Percentiles rank a stretch among this genome's conserved stretches.
These are phyloP conservation scores for Chrysaora quinquecirrha DNA, from an alignment of 30 jellyfish, hydroid and myxozoan genomes.

Conservation along the genomic window DNA sequence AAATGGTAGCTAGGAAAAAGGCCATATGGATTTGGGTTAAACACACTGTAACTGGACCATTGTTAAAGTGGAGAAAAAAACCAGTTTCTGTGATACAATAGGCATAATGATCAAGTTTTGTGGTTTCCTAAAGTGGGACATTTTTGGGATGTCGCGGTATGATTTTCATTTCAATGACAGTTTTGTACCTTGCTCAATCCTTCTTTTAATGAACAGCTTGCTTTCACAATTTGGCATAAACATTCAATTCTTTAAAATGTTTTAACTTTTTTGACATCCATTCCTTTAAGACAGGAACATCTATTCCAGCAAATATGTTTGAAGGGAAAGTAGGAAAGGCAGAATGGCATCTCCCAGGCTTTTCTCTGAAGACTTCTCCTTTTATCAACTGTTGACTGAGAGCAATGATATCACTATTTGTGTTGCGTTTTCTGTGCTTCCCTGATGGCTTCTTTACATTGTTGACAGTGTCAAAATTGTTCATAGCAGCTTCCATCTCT, in stretches of 20 bases:
- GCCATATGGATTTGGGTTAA: constrained; percentile 2
- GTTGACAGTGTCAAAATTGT: constrained; percentile 20
- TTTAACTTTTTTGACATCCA: constrained; percentile 16
- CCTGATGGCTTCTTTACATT: constrained; percentile 36
- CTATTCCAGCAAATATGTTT: constrained; percentile 30
- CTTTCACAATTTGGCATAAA: constrained; percentile 10
- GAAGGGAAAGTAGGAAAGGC: constrained; percentile 40
- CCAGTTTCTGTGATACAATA: constrained; percentile 1
- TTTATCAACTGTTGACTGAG: constrained; percentile 34
- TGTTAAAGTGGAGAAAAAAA: not conserved
- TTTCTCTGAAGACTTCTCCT: constrained; percentile 35
- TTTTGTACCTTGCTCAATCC: constrained; percentile 2
- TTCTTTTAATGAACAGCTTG: not conserved
- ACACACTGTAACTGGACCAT: constrained; percentile 4
- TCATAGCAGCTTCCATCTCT: constrained; percentile 41
- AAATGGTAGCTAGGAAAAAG: constrained; percentile 1
- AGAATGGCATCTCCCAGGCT: constrained; percentile 44
- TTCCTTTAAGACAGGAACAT: constrained; percentile 29
- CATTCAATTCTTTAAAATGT: constrained; percentile 11
- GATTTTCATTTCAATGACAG: not conserved
- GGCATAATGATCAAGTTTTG: not conserved
- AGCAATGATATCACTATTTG: constrained; percentile 26
- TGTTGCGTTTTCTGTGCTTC: constrained; percentile 45
- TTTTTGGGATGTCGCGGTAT: not conserved
- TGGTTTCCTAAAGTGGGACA: not conserved